phyloP scores from a whole-genome alignment of 2,797 vertebrate species.

The Gymnothorax reevesii region DNA sequence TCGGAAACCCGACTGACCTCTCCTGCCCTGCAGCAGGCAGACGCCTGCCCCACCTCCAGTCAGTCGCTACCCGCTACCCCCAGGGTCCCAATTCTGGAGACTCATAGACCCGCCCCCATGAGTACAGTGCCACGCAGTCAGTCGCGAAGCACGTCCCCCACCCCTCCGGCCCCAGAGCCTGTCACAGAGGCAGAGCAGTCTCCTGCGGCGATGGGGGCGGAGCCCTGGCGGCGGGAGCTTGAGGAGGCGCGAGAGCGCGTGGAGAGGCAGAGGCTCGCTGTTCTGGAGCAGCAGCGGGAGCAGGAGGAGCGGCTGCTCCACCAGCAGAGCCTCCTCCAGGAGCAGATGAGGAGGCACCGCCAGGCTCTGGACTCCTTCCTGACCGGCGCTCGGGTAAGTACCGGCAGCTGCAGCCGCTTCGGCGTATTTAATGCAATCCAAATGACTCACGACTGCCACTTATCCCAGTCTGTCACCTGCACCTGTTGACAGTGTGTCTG shows the following conservation, averaged over 20 bases:
- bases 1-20: background rate
- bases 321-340: conserved; percentile 55
- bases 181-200: conserved; percentile 12
- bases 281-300: conserved; percentile 57
- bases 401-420: conserved; percentile 3
- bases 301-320: conserved; percentile 58
- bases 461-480: background rate
- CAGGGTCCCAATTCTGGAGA: conserved; percentile 20
- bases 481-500: background rate
- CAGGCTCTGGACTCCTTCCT: conserved; percentile 72
- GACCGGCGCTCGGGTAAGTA: conserved; percentile 61
- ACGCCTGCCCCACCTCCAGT: conserved; percentile 32
- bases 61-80: background rate
- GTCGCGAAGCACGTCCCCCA: background rate
- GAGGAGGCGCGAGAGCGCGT: conserved; percentile 61
- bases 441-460: background rate
- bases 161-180: background rate
- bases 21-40: background rate
- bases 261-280: conserved; percentile 54
- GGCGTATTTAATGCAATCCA: conserved; percentile 18
- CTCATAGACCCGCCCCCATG: background rate
- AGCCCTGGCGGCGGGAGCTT: conserved; percentile 62
- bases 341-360: conserved; percentile 71
- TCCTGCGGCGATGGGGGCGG: conserved; percentile 47
- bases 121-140: background rate